phyloP scores from a whole-genome alignment of 2,113 vertebrate species.

The Procavia capensis region DNA sequence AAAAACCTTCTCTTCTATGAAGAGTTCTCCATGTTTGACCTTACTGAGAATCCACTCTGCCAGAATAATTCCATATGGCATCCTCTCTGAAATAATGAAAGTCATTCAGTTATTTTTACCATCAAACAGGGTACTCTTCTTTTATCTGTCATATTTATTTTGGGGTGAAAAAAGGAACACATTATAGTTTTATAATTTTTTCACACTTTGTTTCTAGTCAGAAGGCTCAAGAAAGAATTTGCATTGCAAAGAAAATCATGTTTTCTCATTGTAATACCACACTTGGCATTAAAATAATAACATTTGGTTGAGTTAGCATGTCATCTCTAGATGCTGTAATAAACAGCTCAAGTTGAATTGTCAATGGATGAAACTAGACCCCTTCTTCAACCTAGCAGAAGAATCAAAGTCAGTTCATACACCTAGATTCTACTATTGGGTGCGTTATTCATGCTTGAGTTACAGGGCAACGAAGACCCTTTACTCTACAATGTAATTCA shows the following conservation, averaged over 20 bases:
- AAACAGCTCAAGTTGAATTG: constrained; percentile 15
- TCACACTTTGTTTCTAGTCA: constrained; percentile 25
- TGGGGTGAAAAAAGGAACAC: background rate
- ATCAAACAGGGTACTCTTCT: background rate
- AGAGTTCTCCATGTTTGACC: background rate
- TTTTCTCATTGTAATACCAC: constrained; percentile 11
- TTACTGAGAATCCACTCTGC: background rate
- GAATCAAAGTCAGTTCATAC: background rate
- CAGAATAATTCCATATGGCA: background rate
- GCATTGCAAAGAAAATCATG: background rate
- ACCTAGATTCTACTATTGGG: background rate
- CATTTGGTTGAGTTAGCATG: background rate
- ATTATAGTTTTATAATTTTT: constrained; percentile 4
- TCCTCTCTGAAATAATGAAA: constrained; percentile 13
- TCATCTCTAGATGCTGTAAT: background rate
- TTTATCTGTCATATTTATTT: background rate
- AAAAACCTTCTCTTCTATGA: background rate
- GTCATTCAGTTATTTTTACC: background rate
- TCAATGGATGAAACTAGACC: background rate
- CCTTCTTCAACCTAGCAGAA: background rate
- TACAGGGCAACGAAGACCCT: background rate
- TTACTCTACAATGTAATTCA: constrained; percentile 15
- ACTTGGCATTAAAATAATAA: background rate
- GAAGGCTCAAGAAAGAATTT: constrained; percentile 5
- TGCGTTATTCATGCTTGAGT: background rate